Percentiles rank a stretch among this genome's conserved stretches.
These are phyloP conservation scores for Monomorium pharaonis DNA, from an alignment of 1,140 invertebrate genomes.

Conservation along the genomic window DNA sequence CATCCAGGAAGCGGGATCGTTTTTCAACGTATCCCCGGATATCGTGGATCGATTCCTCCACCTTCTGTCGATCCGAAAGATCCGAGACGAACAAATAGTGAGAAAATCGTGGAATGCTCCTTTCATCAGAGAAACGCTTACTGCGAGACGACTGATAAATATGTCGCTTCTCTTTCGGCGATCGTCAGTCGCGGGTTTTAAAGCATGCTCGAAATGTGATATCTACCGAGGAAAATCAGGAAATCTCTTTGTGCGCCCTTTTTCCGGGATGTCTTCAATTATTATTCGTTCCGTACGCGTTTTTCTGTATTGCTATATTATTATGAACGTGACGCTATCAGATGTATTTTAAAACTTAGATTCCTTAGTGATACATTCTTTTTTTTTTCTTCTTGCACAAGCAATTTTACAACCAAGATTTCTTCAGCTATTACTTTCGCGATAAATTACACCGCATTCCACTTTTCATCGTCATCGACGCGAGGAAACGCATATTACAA, in stretches of 20 bases:
- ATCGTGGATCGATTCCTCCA: constrained; percentile 70
- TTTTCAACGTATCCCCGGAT: constrained; percentile 72
- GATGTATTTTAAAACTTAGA: constrained; percentile 6
- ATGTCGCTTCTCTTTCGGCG: constrained; percentile 35
- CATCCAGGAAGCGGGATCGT: constrained; percentile 68
- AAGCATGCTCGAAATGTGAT: constrained; percentile 38
- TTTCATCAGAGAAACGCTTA: constrained; percentile 36
- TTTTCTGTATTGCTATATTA: neutral
- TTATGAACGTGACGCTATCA: neutral
- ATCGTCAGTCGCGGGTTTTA: constrained; percentile 16
- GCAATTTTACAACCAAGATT: neutral
- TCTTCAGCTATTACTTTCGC: neutral
- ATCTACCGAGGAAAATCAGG: constrained; percentile 27
- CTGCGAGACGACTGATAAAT: constrained; percentile 56
- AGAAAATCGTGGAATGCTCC: constrained; percentile 49
- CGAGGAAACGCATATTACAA: neutral
- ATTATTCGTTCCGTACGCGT: neutral
- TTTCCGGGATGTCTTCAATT: constrained; percentile 20
- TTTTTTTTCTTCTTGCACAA: neutral
- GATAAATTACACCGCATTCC: neutral
- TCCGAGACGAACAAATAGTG: constrained; percentile 59
- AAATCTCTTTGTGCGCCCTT: constrained; percentile 37
- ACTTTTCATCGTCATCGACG: neutral
- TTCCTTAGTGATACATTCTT: neutral
- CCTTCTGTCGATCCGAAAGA: constrained; percentile 62